phyloP scores from a whole-genome alignment of 2,888 invertebrate species.

The Diaprepes abbreviatus region DNA sequence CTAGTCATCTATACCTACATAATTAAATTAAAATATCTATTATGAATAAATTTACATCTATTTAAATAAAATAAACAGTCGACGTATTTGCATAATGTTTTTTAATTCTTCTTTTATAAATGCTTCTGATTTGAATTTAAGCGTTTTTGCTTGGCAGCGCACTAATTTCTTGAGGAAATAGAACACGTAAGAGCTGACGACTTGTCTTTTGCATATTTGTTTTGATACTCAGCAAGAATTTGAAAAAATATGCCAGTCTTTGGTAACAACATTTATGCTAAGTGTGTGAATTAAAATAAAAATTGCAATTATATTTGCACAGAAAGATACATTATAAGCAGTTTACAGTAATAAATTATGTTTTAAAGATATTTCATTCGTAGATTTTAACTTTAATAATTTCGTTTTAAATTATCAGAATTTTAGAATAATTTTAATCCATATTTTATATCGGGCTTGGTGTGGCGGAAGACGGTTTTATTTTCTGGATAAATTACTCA shows the following conservation, averaged over 20 bases:
- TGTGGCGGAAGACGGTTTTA: too few species aligned
- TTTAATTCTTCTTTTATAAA: conserved; percentile 32
- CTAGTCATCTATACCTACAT: conserved; percentile 24
- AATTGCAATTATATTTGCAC: conserved; percentile 6
- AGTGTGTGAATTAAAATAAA: conserved; percentile 27
- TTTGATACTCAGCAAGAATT: conserved; percentile 43
- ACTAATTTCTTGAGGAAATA: conserved; percentile 46
- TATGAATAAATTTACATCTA: conserved; percentile 28
- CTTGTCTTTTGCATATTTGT: conserved; percentile 44
- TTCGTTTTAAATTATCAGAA: too few species aligned
- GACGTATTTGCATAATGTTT: conserved; percentile 30
- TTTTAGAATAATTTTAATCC: too few species aligned
- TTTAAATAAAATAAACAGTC: conserved; percentile 22
- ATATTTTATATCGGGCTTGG: too few species aligned
- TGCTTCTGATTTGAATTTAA: conserved; percentile 28
- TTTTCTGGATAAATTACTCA: too few species aligned
- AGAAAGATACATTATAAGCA: not conserved
- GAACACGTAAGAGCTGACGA: conserved; percentile 45
- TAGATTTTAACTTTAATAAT: too few species aligned
- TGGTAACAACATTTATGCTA: conserved; percentile 23
- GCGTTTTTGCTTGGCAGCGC: conserved; percentile 39
- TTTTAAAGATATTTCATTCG: too few species aligned
- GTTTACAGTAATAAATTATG: not conserved
- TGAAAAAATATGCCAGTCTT: conserved; percentile 27
- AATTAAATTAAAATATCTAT: conserved; percentile 24